A percentile compares a stretch with the other conserved stretches of the same genome.
Evolutionary conservation across 30 jellyfish, hydroid and myxozoan species (phyloP).

Genomic region (Hydractinia symbiolongicarpus): DNA sequence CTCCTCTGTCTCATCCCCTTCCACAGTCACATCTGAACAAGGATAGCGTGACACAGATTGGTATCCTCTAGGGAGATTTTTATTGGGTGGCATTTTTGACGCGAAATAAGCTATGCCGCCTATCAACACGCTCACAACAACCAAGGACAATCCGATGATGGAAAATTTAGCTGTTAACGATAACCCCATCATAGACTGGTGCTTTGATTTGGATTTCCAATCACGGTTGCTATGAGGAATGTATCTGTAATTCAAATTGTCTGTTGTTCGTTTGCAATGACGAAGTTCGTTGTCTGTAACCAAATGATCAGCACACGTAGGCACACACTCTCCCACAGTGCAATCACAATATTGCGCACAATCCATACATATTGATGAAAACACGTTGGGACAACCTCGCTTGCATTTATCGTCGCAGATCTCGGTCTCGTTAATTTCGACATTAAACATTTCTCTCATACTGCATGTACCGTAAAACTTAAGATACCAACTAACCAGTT

Average conservation of each 20-base stretch:
- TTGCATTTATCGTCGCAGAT: constrained; percentile 73
- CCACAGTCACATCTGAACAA: constrained; percentile 24
- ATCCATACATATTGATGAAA: constrained; percentile 66
- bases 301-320: constrained; percentile 48
- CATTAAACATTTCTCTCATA: constrained; percentile 21
- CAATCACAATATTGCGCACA: constrained; percentile 88
- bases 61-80: constrained; percentile 28
- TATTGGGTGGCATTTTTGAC: constrained; percentile 49
- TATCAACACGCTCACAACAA: constrained; percentile 55
- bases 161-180: constrained; percentile 87
- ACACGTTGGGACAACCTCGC: constrained; percentile 75
- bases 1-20: constrained; percentile 21
- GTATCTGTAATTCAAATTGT: constrained; percentile 2
- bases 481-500: constrained; percentile 67
- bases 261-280: constrained; percentile 74
- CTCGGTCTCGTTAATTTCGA: constrained; percentile 66
- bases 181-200: constrained; percentile 51
- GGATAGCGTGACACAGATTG: constrained; percentile 40
- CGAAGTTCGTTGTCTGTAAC: constrained; percentile 57
- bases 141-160: constrained; percentile 64
- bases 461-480: constrained; percentile 85
- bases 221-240: not conserved
- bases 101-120: constrained; percentile 83
- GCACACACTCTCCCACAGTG: constrained; percentile 80
- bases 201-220: not conserved